phyloP scores from a whole-genome alignment of 2,888 invertebrate species.

The Eupelmus urozonus region DNA sequence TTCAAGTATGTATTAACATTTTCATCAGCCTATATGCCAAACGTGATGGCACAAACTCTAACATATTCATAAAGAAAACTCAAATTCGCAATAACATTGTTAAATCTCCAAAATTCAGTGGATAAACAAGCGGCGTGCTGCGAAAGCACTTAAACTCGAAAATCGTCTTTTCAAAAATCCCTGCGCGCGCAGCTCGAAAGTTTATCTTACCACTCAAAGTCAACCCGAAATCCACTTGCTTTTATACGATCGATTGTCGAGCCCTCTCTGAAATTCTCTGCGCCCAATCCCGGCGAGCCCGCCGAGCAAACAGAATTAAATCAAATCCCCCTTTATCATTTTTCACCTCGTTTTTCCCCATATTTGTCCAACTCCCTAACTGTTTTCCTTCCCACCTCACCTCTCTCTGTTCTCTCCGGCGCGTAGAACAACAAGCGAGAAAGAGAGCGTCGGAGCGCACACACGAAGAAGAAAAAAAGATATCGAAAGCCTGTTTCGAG shows the following conservation, averaged over 20 bases:
- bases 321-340: constrained; percentile 35
- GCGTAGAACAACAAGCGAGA: neutral
- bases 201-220: no score
- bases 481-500: constrained; percentile 44
- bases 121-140: no score
- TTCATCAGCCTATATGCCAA: no score
- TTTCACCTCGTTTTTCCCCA: neutral
- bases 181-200: no score
- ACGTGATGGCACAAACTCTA: no score
- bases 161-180: no score
- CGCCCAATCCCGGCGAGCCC: neutral
- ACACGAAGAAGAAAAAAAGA: constrained; percentile 15
- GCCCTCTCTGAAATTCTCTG: neutral
- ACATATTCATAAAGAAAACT: no score
- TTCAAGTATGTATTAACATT: no score
- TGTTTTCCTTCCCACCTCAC: constrained; percentile 31
- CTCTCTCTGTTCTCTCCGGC: neutral
- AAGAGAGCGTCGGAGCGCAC: neutral
- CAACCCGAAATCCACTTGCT: neutral
- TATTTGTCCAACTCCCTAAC: constrained; percentile 35
- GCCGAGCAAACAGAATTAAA: constrained; percentile 25
- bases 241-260: neutral
- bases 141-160: no score
- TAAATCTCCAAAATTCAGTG: no score
- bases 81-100: no score